These are phyloP conservation scores for Mesitornis unicolor DNA, from an alignment of 2,113 vertebrate genomes.

Conservation along the genomic window DNA sequence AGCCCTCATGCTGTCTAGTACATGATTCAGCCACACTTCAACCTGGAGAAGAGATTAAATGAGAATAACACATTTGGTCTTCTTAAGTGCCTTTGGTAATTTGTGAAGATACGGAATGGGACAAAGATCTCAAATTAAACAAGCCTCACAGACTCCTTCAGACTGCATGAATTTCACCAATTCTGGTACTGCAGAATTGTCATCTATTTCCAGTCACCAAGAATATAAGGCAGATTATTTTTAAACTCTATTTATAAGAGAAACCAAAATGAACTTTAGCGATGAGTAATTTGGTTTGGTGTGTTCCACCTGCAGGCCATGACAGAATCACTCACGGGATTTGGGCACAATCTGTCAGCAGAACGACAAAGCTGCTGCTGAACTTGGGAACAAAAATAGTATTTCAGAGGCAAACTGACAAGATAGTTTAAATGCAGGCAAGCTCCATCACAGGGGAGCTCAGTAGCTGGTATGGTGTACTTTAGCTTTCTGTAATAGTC, in stretches of 20 bases:
- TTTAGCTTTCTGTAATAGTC: neutral
- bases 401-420: neutral
- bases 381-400: neutral
- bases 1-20: conserved; percentile 85
- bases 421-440: neutral
- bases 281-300: neutral
- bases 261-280: neutral
- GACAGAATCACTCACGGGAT: neutral
- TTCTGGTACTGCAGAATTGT: neutral
- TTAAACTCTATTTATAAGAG: neutral
- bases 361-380: neutral
- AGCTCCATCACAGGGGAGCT: neutral
- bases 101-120: too few relatives aligned
- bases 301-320: neutral
- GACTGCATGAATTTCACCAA: neutral
- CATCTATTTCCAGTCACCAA: neutral
- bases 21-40: conserved; percentile 86
- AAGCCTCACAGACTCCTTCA: neutral
- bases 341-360: neutral
- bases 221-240: neutral
- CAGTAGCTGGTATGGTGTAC: neutral
- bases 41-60: conserved; percentile 74
- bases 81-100: neutral
- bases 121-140: neutral
- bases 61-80: neutral